Evolutionary conservation across 2,888 invertebrate species (phyloP), one percentile per base, ranked within the genome.

Genomic region (Encarsia formosa): DNA sequence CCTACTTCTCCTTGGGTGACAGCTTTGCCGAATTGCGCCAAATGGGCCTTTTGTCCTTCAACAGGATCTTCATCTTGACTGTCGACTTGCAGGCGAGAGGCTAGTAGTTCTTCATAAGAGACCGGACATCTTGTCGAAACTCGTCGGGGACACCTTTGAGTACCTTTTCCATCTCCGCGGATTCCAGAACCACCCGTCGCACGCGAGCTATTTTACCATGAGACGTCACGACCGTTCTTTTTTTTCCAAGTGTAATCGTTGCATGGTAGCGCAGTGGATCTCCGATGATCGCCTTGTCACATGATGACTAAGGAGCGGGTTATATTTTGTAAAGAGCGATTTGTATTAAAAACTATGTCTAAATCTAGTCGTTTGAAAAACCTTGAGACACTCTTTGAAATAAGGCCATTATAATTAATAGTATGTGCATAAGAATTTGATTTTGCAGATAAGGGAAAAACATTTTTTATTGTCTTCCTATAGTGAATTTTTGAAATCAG

Each of bases 11-110:
- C 26, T 37, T 20, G 8, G 51, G 41, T 16, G 60, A 22, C 19
- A 61, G 40, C 32, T 59, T 34, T 41, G 59, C 34, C 4, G 63
- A 63, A 22, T 54, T 38, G 15, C 57, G 39, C 19, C 61, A 59
- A 16, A 66, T 59, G 1, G 65, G 66, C 18, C 39, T 52, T 8
- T 64, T 63, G 54, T 65, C 64, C 44, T 56, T 59, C 8, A 67
- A 38, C 19, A 67, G 39, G 22, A 68, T 56, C 46, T 52, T 57
- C 60, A 64, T 65, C 15, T 61, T 48, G 9, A 65, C 16, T 51
- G 58, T 4, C 42, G 39, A 23, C 18, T 34, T 35, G 22, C n/a
- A 4, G 2, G 32, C 34, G 6, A 11, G 16, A 4, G 45, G 45
- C 16, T 45, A n/a, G 35, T 45, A 45, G 34, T 24, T 23, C 11